Evolutionary conservation across 2,113 vertebrate species (phyloP), one percentile per base, ranked within the genome.

Genomic region (Gulo gulo): DNA sequence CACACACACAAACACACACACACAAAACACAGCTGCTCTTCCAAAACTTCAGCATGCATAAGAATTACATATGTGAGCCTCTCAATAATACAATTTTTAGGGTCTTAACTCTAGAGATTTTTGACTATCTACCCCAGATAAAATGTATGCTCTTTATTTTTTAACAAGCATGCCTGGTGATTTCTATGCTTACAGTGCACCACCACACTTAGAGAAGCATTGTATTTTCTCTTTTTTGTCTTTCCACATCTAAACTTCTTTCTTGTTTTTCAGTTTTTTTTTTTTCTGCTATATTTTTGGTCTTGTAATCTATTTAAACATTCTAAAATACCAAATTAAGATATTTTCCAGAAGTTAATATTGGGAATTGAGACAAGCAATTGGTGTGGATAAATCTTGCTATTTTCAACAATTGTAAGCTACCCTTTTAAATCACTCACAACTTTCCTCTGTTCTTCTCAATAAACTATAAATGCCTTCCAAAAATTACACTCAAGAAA

Each of bases 341-440:
- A 24, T 90, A 23, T 16, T 95, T 97, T 94, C 73, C n/a, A 88
- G 29, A 73, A 24, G 36, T 59, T 94, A 73, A 69, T 34, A 81
- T 26, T 86, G 34, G 45, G 4, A 26, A 20, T 71, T 78, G 34
- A 2, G 4, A 18, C 52, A 47, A 86, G 14, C 59, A 52, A 73
- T 69, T 29, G 0, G 9, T 36, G 12, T 67, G 52, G 6, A 50
- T 81, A 67, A 81, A 52, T 47, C 3, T 67, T 92, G 9, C 13
- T 82, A 2, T 92, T 71, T 89, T 94, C 42, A 78, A 3, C 4
- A 23, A 88, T 42, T 74, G 21, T 52, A 16, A 55, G 18, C 50
- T 10, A 74, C 36, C n/a, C 23, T 88, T 81, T 55, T 45, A 81
- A 86, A 76, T 47, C 20, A 59, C 3, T 18, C 4, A 31, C 42